Evolutionary conservation across 2,797 vertebrate genomes (phyloP).

Genomic region (Furcifer pardalis): DNA sequence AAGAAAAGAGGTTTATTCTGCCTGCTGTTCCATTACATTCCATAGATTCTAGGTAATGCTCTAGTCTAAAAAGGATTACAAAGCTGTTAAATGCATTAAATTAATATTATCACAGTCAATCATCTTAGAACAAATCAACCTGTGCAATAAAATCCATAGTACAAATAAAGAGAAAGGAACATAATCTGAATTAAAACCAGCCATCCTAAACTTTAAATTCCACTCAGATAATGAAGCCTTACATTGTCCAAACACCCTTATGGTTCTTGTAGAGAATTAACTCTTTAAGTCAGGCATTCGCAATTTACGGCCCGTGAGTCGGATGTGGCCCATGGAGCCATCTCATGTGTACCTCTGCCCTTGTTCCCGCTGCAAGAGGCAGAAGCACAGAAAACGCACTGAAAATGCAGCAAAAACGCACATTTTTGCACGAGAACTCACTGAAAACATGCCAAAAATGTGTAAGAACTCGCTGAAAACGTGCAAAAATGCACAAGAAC

Average conservation of each 20-base stretch:
- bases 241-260: not conserved
- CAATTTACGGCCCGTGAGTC: too few relatives aligned
- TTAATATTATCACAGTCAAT: constrained; percentile 5
- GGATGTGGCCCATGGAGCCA: too few relatives aligned
- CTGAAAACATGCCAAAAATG: too few relatives aligned
- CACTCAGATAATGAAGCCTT: not conserved
- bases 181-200: not conserved
- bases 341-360: too few relatives aligned
- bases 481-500: too few relatives aligned
- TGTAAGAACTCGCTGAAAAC: too few relatives aligned
- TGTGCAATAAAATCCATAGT: not conserved
- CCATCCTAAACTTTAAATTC: constrained; percentile 11
- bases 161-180: constrained; percentile 5
- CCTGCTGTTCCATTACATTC: not conserved
- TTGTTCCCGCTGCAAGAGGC: too few relatives aligned
- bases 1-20: constrained; percentile 15
- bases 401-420: too few relatives aligned
- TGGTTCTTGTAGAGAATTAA: not conserved
- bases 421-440: too few relatives aligned
- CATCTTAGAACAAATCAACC: constrained; percentile 1
- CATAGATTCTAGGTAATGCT: not conserved
- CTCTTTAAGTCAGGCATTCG: too few relatives aligned
- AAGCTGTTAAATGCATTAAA: constrained; percentile 12
- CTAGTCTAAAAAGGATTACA: not conserved
- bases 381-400: too few relatives aligned